These are phyloP conservation scores for Clarias platycephalus DNA, from an alignment of 2,797 vertebrate genomes.

Conservation along the genomic window DNA sequence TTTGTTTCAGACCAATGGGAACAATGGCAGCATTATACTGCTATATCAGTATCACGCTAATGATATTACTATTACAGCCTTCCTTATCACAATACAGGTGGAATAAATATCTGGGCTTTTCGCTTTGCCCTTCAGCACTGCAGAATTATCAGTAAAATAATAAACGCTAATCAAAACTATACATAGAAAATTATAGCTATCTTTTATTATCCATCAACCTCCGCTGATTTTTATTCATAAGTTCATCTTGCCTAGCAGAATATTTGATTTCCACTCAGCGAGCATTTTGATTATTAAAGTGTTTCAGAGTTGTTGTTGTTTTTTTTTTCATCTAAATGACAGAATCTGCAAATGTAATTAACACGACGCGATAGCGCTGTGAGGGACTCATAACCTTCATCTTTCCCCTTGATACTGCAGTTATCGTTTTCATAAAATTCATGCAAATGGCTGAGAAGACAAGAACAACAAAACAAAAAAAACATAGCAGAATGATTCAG, in stretches of 20 bases:
- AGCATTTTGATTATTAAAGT: constrained; percentile 64
- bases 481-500: constrained; percentile 67
- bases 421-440: constrained; percentile 64
- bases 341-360: constrained; percentile 81
- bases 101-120: constrained; percentile 5
- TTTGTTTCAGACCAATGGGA: background rate
- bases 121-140: constrained; percentile 14
- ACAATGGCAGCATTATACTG: background rate
- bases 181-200: constrained; percentile 18
- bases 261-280: constrained; percentile 54
- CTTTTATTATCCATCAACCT: constrained; percentile 39
- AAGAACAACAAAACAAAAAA: constrained; percentile 71
- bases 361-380: constrained; percentile 65
- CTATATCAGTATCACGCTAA: background rate
- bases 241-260: constrained; percentile 54
- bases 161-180: background rate
- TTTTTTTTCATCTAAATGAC: constrained; percentile 69
- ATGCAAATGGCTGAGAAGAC: constrained; percentile 68
- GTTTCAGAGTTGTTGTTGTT: constrained; percentile 28
- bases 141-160: background rate
- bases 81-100: constrained; percentile 1
- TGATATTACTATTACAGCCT: background rate
- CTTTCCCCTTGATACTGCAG: constrained; percentile 72
- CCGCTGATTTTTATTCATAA: constrained; percentile 47
- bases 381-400: constrained; percentile 79